Base-by-base conservation (phyloP, 2,888 invertebrate species). In the Pseudococcus longispinus region DNA sequence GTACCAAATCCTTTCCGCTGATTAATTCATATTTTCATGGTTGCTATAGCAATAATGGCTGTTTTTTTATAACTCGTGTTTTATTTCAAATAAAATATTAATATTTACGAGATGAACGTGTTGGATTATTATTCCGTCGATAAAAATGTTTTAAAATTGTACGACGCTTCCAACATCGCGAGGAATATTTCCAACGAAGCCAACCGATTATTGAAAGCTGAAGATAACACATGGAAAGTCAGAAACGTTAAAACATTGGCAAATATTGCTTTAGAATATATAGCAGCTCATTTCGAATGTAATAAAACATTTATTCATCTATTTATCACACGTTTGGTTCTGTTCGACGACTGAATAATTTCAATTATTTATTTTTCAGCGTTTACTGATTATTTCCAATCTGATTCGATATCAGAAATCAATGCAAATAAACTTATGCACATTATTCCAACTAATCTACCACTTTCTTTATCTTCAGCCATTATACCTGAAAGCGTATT, bases 1-100 rank as follows among this genome's bases (percentile, higher is more conserved):
- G 84, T 96, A 95, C 90, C 94, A 95, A 91, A 91, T 94, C 87
- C 91, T 92, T 88, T 91, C 92, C 85, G 91, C 88, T 77, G 88
- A 88, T 42, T 88, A 70, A 20, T 70, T 37, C 46, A 1, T 80
- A 42, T 0, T 20, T 6, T 74, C 5, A 80, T 1, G 42, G 77
- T 42, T 80, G 42, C 77, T 42, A 42, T 80, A 80, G 77, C 42
- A 20, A 80, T 37, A 9, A 37, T 80, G 37, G 77, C 42, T 80
- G 77, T 80, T 5, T 80, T 29, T 80, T 37, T 77, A 37, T 15
- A 32, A 29, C 32, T 29, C 18, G 20, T 37, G 4, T 2, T n/a
- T n/a, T 37, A 20, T 42, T 77, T n/a, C 8, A 11, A 60, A 60
- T 60, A 60, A 60, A 51, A 60, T 23, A 60, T 23, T 23, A 77